Conservation (phyloP, 2,113 vertebrate genomes). For the Blennius ocellaris region DNA sequence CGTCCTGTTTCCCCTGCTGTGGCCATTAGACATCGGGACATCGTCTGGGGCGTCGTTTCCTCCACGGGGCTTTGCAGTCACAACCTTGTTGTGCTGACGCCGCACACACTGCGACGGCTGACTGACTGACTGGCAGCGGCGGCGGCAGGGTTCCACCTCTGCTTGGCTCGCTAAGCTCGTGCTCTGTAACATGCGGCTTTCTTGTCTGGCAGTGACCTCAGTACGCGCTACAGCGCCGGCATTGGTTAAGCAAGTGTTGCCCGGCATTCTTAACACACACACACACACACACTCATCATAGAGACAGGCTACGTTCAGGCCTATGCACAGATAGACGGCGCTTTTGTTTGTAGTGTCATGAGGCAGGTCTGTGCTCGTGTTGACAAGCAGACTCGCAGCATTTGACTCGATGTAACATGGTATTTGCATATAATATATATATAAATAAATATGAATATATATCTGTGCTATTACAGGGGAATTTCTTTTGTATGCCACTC, state of each 20-base stretch:
- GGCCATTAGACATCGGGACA: slow-evolving; percentile 24
- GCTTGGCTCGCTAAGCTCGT: not conserved
- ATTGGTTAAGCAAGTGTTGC: slow-evolving; percentile 36
- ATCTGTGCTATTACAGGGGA: slow-evolving; percentile 66
- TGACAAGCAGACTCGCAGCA: slow-evolving; percentile 36
- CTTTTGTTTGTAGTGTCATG: slow-evolving; percentile 58
- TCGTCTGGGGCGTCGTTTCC: not conserved
- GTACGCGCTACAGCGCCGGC: slow-evolving; percentile 41
- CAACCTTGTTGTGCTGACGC: not conserved
- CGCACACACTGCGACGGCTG: not conserved
- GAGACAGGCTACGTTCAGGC: slow-evolving; percentile 57
- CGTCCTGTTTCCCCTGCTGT: slow-evolving; percentile 19
- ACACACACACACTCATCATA: slow-evolving; percentile 17
- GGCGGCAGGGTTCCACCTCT: too few species aligned
- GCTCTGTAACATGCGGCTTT: slow-evolving; percentile 21
- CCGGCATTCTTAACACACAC: slow-evolving; percentile 12
- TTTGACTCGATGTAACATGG: slow-evolving; percentile 63
- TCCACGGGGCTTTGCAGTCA: not conserved
- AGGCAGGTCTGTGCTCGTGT: slow-evolving; percentile 50
- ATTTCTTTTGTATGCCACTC: slow-evolving; percentile 61
- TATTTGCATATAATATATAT: slow-evolving; percentile 56
- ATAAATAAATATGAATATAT: slow-evolving; percentile 39
- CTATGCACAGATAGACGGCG: slow-evolving; percentile 44
- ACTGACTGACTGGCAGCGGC: too few species aligned
- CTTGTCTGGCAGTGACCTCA: not conserved